Percentiles rank a stretch among this genome's conserved stretches.
These are phyloP conservation scores for Machimus rusticus DNA, from an alignment of 2,888 invertebrate species.

Conservation along the genomic window DNA sequence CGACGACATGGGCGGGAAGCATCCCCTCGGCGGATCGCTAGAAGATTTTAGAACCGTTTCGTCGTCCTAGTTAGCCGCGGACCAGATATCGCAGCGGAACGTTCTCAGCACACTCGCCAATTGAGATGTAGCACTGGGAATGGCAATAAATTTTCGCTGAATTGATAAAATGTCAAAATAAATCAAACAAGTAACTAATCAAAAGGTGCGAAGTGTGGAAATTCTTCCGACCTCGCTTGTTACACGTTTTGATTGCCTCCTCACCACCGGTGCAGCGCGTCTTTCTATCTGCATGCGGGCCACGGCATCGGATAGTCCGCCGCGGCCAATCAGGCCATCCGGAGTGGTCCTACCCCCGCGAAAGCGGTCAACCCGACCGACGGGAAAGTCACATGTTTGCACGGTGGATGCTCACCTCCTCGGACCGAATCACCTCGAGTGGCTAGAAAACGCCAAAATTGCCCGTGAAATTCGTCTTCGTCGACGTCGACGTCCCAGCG, in stretches of 20 bases:
- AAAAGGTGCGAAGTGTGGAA: slow-evolving; percentile 55
- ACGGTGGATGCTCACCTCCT: background rate
- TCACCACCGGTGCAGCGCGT: background rate
- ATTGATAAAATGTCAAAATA: slow-evolving; percentile 64
- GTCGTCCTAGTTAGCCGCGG: background rate
- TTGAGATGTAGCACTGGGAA: slow-evolving; percentile 26
- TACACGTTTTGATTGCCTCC: background rate
- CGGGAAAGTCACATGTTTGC: background rate
- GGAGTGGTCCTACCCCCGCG: background rate
- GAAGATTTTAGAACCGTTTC: slow-evolving; percentile 7
- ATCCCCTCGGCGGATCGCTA: background rate
- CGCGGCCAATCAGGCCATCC: background rate
- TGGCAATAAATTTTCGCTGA: slow-evolving; percentile 60
- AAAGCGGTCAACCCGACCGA: slow-evolving; percentile 14
- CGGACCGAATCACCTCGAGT: background rate
- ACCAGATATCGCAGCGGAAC: background rate
- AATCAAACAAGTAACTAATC: slow-evolving; percentile 60
- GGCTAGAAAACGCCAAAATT: slow-evolving; percentile 21
- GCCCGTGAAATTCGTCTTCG: slow-evolving; percentile 10
- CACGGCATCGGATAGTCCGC: background rate
- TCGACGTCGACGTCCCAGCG: background rate
- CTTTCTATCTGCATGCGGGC: background rate
- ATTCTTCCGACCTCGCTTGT: slow-evolving; percentile 7
- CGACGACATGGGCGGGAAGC: background rate
- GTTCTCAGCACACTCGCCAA: background rate